Percentiles rank a stretch among this genome's conserved stretches.
Evolutionary conservation across 92 coral and sea anemone genomes (phyloP).

Genomic region (Zoanthus solanderi): DNA sequence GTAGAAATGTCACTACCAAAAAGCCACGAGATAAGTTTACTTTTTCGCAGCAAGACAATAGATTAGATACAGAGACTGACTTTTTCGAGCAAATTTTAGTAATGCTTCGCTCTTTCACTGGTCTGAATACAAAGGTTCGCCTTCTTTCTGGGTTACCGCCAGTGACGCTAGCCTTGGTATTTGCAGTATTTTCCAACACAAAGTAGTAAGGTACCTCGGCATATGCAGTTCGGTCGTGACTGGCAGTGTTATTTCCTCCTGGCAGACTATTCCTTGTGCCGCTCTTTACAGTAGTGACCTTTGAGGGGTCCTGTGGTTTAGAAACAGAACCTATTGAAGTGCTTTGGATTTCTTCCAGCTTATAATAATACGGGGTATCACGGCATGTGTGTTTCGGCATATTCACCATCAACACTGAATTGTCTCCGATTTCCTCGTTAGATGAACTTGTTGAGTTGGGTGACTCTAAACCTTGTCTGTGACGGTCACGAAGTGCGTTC

Average conservation of each 20-base stretch:
- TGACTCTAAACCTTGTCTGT: not conserved
- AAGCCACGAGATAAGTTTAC: constrained; percentile 2
- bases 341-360: constrained; percentile 7
- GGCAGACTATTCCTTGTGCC: not conserved
- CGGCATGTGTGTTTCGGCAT: too few species aligned
- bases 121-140: not conserved
- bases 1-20: not conserved
- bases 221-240: not conserved
- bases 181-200: constrained; percentile 7
- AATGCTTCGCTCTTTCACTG: not conserved
- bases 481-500: not conserved
- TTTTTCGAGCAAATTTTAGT: not conserved
- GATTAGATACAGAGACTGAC: not conserved
- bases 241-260: not conserved
- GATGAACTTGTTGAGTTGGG: not conserved
- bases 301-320: not conserved
- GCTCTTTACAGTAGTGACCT: not conserved
- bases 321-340: not conserved
- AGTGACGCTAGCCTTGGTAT: not conserved
- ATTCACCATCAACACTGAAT: not conserved
- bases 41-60: not conserved
- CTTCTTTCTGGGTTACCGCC: not conserved
- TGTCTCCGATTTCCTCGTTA: not conserved
- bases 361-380: constrained; percentile 3
- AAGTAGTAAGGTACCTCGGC: constrained; percentile 14